These are phyloP conservation scores for Eremobia ochroleuca DNA, from an alignment of 2,888 invertebrate species.

Conservation along the genomic window DNA sequence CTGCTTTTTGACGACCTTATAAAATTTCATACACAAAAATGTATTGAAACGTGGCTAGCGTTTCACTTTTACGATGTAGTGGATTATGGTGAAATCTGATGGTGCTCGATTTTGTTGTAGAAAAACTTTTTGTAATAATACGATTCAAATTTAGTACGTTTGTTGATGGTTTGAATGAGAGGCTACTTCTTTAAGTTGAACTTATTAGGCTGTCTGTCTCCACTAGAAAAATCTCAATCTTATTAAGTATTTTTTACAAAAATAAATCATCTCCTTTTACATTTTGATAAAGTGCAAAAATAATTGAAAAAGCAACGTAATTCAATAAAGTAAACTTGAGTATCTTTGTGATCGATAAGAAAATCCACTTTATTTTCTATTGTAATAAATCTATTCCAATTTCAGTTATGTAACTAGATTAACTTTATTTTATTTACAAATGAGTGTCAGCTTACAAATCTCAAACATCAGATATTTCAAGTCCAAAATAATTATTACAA, in stretches of 20 bases:
- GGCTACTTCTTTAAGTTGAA: background rate
- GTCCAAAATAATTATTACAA: conserved; percentile 18
- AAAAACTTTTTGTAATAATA: background rate
- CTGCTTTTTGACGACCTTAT: conserved; percentile 60
- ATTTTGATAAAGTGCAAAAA: conserved; percentile 3
- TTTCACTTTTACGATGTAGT: conserved; percentile 45
- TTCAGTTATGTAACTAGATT: conserved; percentile 24
- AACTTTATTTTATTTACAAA: conserved; percentile 35
- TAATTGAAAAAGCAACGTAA: conserved; percentile 8
- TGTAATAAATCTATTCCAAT: conserved; percentile 44
- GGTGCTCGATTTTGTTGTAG: background rate
- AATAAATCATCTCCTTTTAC: too few species aligned
- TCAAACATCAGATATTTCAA: conserved; percentile 2
- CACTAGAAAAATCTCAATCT: background rate
- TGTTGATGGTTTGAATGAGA: background rate
- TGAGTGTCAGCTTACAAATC: conserved; percentile 19
- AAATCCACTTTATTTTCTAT: conserved; percentile 26
- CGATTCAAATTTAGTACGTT: background rate
- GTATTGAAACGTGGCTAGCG: conserved; percentile 42
- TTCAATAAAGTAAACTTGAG: conserved; percentile 27
- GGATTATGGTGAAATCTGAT: conserved; percentile 11
- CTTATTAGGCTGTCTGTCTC: too few species aligned
- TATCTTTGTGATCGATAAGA: conserved; percentile 22
- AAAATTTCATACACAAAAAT: conserved; percentile 55
- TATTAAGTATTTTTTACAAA: background rate